Evolutionary conservation across 2,113 vertebrate species (phyloP).

Genomic region (Butorides virescens): DNA sequence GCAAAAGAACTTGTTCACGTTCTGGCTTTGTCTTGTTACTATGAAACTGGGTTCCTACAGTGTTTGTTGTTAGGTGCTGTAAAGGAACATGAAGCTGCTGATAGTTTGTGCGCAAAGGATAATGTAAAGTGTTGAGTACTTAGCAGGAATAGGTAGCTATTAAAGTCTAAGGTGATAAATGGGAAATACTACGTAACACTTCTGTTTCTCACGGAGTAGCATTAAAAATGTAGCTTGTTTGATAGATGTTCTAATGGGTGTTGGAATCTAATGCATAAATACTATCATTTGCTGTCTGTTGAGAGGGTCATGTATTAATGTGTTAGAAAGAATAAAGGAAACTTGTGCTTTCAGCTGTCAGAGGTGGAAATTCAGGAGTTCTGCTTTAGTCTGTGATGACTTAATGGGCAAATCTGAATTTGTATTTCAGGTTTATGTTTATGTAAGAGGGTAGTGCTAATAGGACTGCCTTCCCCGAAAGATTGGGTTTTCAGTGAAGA

Average conservation of each 20-base stretch:
- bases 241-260: not conserved
- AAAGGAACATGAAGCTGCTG: not conserved
- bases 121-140: not conserved
- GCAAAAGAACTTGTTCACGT: not conserved
- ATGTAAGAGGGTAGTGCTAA: not conserved
- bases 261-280: not conserved
- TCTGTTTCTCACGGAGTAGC: not conserved
- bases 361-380: not conserved
- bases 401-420: not conserved
- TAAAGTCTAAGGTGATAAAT: not conserved
- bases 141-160: not conserved
- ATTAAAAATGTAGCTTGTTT: not conserved
- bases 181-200: fast-evolving
- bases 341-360: not conserved
- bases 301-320: fast-evolving
- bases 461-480: not conserved
- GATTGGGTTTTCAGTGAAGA: not conserved
- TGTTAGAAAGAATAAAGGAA: not conserved
- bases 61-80: fast-evolving
- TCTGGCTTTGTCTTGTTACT: not conserved
- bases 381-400: not conserved
- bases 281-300: not conserved
- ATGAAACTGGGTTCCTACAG: fast-evolving
- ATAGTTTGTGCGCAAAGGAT: not conserved
- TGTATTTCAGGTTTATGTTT: not conserved